phyloP scores from a whole-genome alignment of 1,140 invertebrate genomes.

The Listronotus bonariensis region DNA sequence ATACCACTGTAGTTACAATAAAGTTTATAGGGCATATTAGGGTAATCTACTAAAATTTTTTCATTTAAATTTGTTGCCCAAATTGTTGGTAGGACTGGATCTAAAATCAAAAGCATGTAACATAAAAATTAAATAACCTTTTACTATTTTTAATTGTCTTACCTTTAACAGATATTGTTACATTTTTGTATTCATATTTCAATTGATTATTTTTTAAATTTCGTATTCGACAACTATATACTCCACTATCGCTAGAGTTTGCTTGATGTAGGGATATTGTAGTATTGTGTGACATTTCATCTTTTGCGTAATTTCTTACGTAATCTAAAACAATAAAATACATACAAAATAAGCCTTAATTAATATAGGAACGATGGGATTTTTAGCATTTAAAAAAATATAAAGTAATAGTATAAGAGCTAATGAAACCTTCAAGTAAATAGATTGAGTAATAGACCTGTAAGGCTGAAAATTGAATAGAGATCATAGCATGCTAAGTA shows the following conservation, averaged over 20 bases:
- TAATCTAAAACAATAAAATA: background rate
- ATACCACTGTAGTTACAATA: conserved; percentile 55
- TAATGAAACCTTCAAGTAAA: too few relatives aligned
- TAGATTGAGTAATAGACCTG: too few relatives aligned
- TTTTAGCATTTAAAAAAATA: too few relatives aligned
- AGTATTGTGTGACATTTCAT: conserved; percentile 29
- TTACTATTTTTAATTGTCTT: background rate
- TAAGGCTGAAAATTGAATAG: too few relatives aligned
- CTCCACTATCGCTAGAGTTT: conserved; percentile 33
- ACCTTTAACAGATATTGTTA: conserved; percentile 42
- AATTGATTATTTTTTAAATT: conserved; percentile 25
- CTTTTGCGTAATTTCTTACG: background rate
- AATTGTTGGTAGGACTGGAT: conserved; percentile 48
- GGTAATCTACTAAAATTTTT: conserved; percentile 50
- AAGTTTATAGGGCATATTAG: conserved; percentile 53
- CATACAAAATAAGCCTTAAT: too few relatives aligned
- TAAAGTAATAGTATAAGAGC: too few relatives aligned
- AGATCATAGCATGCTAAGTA: too few relatives aligned
- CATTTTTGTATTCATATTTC: conserved; percentile 24
- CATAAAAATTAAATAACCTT: background rate
- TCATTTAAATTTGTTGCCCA: conserved; percentile 47
- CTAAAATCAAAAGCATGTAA: conserved; percentile 37
- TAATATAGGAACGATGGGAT: too few relatives aligned
- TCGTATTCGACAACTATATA: conserved; percentile 47
- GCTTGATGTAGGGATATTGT: conserved; percentile 21